Conservation (phyloP, 2,113 vertebrate genomes). For the Colossoma macropomum region DNA sequence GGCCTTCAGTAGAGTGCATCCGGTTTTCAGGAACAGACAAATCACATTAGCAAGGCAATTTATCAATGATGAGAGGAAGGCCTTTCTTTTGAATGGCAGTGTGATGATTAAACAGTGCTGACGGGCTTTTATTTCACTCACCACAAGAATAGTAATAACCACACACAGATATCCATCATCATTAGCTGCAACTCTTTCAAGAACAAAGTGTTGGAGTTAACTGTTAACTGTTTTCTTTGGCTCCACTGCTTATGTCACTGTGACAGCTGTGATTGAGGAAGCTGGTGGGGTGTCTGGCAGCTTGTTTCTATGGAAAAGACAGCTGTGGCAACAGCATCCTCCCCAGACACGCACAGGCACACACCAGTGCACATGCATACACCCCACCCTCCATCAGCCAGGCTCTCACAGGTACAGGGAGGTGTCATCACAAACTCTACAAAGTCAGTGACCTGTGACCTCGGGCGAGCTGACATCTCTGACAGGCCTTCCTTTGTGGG, state of each 20-base stretch:
- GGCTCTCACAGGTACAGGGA: constrained; percentile 41
- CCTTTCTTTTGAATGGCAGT: no score
- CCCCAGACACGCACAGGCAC: background rate
- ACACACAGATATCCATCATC: background rate
- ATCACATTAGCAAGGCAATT: background rate
- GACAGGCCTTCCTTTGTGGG: constrained; percentile 1
- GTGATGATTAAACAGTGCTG: no score
- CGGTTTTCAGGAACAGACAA: constrained; percentile 13
- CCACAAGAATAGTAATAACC: background rate
- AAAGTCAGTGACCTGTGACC: constrained; percentile 43
- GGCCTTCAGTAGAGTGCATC: background rate
- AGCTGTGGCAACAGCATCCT: constrained; percentile 28
- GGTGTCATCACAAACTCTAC: constrained; percentile 32
- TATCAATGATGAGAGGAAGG: background rate
- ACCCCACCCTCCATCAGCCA: background rate
- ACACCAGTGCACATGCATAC: background rate
- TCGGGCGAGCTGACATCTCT: background rate
- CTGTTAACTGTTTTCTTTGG: constrained; percentile 19
- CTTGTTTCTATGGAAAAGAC: constrained; percentile 43
- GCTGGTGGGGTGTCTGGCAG: constrained; percentile 27
- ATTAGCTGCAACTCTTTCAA: background rate
- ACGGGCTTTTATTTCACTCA: no score
- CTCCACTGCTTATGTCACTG: constrained; percentile 1
- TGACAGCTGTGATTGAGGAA: constrained; percentile 6
- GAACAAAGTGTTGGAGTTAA: background rate